Base-by-base conservation (phyloP, 2,113 vertebrate species). In the Sprattus sprattus region DNA sequence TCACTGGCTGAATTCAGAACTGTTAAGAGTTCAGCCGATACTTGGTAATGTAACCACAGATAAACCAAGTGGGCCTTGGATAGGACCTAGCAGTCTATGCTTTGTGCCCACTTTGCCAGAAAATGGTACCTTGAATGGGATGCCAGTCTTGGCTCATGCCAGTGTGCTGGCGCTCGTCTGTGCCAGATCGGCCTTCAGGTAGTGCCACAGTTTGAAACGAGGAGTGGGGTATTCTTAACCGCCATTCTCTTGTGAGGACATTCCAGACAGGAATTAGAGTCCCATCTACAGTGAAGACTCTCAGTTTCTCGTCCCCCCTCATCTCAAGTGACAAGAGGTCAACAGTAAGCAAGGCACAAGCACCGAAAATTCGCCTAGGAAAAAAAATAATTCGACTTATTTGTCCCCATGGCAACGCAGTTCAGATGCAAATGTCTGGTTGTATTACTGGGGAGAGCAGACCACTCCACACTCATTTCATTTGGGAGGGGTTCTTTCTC, bases 81-180 rank as follows among this genome's bases (percentile, higher is more conserved):
- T 4, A 78, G 28, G 13, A 60, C 54, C 1, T 6, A 22, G 22
- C 54, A 22, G 54, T 20, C 20, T 60, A 20, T 28, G 25, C 11
- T 78, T 78, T 15, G 10, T 39, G 28, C 54, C 39, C 28, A 11
- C 32, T 32, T 78, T 16, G 71, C 13, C 71, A 39, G 25, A 39
- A 78, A 78, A 78, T 39, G 71, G 28, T 39, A 78, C 25, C 71
- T 78, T 78, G 71, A 78, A 78, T 78, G 25, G 71, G 71, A 78
- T 39, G 71, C 71, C 71, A 78, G 71, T 32, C 71, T 78, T 28
- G 71, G 71, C 71, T 39, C 1, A 32, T 16, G 28, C 71, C 71
- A 78, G 71, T 78, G 71, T 78, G 28, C 11, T 32, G 9, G n/a
- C 13, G 15, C 71, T 16, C 5, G 39, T 16, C 11, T 15, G 11